Evolutionary conservation across 2,888 invertebrate genomes (phyloP), one percentile per base, ranked within the genome.

Genomic region (Calliphora vomitoria): DNA sequence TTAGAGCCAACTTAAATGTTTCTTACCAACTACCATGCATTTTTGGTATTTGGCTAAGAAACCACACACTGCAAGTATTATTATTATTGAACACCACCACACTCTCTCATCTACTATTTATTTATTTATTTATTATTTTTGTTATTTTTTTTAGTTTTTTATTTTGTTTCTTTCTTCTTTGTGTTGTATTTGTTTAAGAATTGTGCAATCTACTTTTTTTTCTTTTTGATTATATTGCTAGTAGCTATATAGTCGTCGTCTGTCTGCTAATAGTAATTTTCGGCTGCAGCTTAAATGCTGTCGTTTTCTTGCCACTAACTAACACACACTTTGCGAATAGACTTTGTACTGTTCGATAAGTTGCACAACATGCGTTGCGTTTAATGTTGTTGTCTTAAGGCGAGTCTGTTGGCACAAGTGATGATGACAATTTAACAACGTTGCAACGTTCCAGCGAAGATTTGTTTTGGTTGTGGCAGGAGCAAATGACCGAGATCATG

Each of bases 331-430:
- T 72, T 72, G 18, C 47, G 38, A 55, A 20, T 71, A 80, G 80
- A 81, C 80, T 85, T 85, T 80, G 85, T 25, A 75, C 69, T 75
- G 53, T 47, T 75, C 66, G 15, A 25, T 66, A 69, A 69, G 74
- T 87, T 87, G 87, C 85, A 87, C 87, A 87, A 87, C 69, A 82
- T 85, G 78, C 72, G 84, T 82, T 82, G 86, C 75, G 62, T 44
- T 68, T 50, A 15, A n/a, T 64, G 58, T 18, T 66, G 44, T 81
- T 80, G 47, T 64, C 69, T 69, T 69, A 69, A 80, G 71, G 55
- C 66, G 50, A 60, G 68, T 78, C 44, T 74, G 35, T 53, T 78
- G 62, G 18, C 25, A 47, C 15, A 64, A 75, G 11, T 47, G 38
- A 20, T 25, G 75, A 64, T 82, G 82, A 68, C 64, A 85, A 84